Conservation (phyloP, 2,113 vertebrate genomes). For the Marmota flaviventris region DNA sequence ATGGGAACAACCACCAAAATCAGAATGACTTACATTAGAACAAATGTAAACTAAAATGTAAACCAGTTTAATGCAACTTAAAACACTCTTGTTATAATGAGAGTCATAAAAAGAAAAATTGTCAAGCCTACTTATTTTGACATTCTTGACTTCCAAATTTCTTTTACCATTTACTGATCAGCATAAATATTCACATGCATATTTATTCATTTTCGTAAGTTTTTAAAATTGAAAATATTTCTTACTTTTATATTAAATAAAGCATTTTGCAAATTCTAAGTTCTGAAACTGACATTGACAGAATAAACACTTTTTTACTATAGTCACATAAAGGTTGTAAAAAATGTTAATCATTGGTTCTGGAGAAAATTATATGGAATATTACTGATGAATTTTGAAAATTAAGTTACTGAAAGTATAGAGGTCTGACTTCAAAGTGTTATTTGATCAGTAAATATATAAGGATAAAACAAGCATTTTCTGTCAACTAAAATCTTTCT, state of each 20-base stretch:
- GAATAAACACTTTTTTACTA: not conserved
- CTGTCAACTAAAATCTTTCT: not conserved
- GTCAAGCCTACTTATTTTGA: conserved; percentile 65
- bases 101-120: conserved; percentile 71
- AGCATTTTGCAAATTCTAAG: not conserved
- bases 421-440: not conserved
- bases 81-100: not conserved
- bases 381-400: conserved; percentile 13
- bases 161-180: conserved; percentile 68
- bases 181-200: conserved; percentile 38
- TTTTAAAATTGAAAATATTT: not conserved
- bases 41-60: conserved; percentile 71
- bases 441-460: not conserved
- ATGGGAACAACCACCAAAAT: conserved; percentile 64
- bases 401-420: not conserved
- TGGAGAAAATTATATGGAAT: not conserved
- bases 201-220: not conserved
- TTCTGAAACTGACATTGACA: not conserved
- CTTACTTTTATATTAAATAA: conserved; percentile 68
- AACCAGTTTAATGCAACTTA: conserved; percentile 48
- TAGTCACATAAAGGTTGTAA: not conserved
- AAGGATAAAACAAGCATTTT: not conserved
- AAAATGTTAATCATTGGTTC: not conserved
- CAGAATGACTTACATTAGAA: conserved; percentile 27
- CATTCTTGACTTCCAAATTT: conserved; percentile 53